These are phyloP conservation scores for Diachasma alloeum DNA, from an alignment of 1,140 invertebrate genomes.

Conservation along the genomic window DNA sequence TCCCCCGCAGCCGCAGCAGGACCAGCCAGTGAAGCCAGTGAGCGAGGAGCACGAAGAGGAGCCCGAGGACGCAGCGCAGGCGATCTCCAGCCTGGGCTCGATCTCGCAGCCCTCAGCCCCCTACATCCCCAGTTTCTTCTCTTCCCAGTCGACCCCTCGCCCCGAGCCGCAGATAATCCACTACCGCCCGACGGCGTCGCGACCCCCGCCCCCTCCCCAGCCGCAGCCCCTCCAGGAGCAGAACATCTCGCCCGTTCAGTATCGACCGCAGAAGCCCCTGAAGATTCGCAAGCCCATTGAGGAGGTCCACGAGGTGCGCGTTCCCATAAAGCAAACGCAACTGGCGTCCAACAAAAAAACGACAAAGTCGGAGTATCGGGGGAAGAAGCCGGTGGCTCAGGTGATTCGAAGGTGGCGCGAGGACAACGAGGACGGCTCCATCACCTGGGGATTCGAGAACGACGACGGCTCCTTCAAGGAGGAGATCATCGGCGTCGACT, in stretches of 20 bases:
- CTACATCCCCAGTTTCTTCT: constrained; percentile 62
- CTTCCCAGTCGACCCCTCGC: constrained; percentile 40
- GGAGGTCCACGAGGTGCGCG: constrained; percentile 20
- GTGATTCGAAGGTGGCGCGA: constrained; percentile 72
- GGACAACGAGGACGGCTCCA: constrained; percentile 82
- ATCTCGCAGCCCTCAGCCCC: constrained; percentile 61
- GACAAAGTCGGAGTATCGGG: constrained; percentile 41
- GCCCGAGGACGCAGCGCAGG: constrained; percentile 1
- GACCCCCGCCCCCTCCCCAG: constrained; percentile 30
- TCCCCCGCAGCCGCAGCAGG: constrained; percentile 52
- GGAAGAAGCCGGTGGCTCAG: constrained; percentile 76
- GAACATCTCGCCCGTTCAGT: constrained; percentile 45
- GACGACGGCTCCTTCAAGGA: constrained; percentile 80
- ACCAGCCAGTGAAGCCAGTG: constrained; percentile 33
- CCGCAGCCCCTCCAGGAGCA: constrained; percentile 17
- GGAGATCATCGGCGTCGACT: constrained; percentile 81
- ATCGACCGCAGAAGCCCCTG: constrained; percentile 41
- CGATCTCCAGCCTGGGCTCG: constrained; percentile 50
- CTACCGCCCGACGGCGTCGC: constrained; percentile 53
- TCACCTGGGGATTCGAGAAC: constrained; percentile 87
- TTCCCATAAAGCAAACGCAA: constrained; percentile 33
- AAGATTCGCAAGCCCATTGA: constrained; percentile 36
- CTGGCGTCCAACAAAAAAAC: constrained; percentile 23
- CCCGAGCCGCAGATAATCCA: constrained; percentile 52
- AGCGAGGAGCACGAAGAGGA: constrained; percentile 23